Percentiles rank a stretch among this genome's conserved stretches.
Evolutionary conservation across 2,797 vertebrate species (phyloP).

Genomic region (Anguilla obscura): DNA sequence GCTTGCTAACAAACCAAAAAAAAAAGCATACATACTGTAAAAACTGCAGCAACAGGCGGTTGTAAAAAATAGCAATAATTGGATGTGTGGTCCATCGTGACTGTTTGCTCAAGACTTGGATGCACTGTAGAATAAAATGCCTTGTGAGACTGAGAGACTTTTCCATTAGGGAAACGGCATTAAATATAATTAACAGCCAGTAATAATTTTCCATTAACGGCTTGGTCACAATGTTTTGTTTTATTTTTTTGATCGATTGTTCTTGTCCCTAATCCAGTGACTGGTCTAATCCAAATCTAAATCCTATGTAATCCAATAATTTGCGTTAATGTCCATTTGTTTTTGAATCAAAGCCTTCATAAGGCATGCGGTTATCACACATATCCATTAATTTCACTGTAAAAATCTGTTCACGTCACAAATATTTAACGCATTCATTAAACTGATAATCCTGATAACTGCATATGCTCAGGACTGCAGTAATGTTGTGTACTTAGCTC

Average conservation of each 20-base stretch:
- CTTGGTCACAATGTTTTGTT: not conserved
- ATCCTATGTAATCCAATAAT: not conserved
- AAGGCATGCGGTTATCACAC: not conserved
- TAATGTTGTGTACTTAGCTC: not conserved
- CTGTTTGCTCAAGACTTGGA: not conserved
- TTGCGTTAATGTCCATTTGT: not conserved
- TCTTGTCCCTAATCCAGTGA: not conserved
- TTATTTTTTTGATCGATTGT: not conserved
- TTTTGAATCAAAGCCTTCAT: not conserved
- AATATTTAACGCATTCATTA: not conserved
- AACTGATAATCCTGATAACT: not conserved
- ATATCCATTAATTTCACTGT: not conserved
- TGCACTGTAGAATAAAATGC: not conserved
- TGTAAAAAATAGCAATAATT: not conserved
- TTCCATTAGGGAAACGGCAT: not conserved
- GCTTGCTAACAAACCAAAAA: not conserved
- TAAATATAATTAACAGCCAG: not conserved
- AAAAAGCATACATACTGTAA: not conserved
- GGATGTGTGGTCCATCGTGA: not conserved
- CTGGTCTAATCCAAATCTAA: not conserved
- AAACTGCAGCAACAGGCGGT: not conserved
- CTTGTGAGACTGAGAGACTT: not conserved
- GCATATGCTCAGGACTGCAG: not conserved
- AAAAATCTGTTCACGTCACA: not conserved
- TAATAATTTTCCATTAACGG: not conserved